Percentiles rank a stretch among this genome's conserved stretches.
These are phyloP conservation scores for Crax fasciolata DNA, from an alignment of 2,797 vertebrate genomes.

Conservation along the genomic window DNA sequence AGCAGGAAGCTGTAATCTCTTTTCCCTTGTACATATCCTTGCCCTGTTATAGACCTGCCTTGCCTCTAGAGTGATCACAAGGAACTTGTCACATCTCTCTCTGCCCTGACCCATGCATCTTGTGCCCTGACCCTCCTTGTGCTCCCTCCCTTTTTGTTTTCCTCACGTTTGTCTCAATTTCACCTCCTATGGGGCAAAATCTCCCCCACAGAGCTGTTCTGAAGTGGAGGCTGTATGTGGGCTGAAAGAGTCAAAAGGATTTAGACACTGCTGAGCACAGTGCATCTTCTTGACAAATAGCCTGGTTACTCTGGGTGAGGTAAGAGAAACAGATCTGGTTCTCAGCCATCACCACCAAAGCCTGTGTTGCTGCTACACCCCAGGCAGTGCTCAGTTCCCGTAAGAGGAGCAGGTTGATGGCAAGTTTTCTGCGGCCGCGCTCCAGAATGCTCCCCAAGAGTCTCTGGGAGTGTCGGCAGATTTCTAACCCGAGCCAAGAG, in stretches of 20 bases:
- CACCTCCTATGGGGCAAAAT: not conserved
- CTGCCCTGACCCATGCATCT: not conserved
- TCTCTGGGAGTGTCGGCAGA: slow-evolving; percentile 43
- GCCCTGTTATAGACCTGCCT: not conserved
- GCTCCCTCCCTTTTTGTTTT: not conserved
- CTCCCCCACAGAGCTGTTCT: not conserved
- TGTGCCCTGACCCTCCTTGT: not conserved
- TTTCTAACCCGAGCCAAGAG: not conserved
- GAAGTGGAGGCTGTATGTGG: not conserved
- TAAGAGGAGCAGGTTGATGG: slow-evolving; percentile 19
- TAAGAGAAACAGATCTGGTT: not conserved
- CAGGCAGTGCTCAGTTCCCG: not conserved
- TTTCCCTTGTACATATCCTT: not conserved
- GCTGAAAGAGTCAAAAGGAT: not conserved
- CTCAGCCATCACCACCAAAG: not conserved
- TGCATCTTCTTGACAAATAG: not conserved
- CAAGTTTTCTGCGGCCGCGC: not conserved
- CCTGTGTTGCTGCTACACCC: not conserved
- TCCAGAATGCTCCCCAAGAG: slow-evolving; percentile 7
- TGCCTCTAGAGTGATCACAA: not conserved
- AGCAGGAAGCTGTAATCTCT: not conserved
- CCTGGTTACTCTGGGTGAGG: not conserved
- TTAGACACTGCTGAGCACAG: not conserved
- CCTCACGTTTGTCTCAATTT: not conserved
- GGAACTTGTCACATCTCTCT: not conserved